Base-by-base conservation (phyloP, 1,140 invertebrate genomes). In the Gryllus bimaculatus region DNA sequence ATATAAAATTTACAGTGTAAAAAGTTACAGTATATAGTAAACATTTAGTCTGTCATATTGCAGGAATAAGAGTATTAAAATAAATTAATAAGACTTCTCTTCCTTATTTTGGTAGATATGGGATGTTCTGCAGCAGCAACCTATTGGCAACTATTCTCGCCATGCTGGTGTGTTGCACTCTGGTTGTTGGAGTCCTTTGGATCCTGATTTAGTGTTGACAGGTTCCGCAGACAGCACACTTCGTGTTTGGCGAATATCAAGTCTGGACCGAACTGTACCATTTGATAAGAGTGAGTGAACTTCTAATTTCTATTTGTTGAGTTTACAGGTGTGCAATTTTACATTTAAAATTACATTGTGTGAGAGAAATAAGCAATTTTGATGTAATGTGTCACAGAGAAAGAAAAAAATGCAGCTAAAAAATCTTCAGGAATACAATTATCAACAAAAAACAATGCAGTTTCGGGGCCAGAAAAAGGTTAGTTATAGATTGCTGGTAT, bases 161-260 rank as follows among this genome's bases (percentile, higher is more conserved):
- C 90, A 92, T 80, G 82, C 82, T 79, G 84, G 84, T 73, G 84
- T 87, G 47, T 83, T 92, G 20, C 81, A 86, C 8, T 88, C 87
- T 80, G 90, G 89, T 26, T 84, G 89, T 80, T 93, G 91, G 90
- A 92, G 90, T 85, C 90, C 90, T 26, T 78, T 90, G 15, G 86
- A 92, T 84, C 86, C 88, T 18, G 88, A 92, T 84, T 86, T 89
- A 7, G 86, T 92, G 8, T 88, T 92, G 79, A 89, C 89, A 47
- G 90, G 91, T 8, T 89, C 88, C 7, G 85, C 87, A 66, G 91
- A 92, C 84, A 88, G 86, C 80, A 89, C 88, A 1, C 74, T 93
- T 8, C 86, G 88, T 39, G 83, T 90, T 77, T 93, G 92, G 92
- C 88, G 86, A 73, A 82, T 89, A 6, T 86, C 85, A 21, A 83